A percentile compares a stretch with the other conserved stretches of the same genome.
phyloP scores from a whole-genome alignment of 2,797 vertebrate species.

The Mareca strepera region DNA sequence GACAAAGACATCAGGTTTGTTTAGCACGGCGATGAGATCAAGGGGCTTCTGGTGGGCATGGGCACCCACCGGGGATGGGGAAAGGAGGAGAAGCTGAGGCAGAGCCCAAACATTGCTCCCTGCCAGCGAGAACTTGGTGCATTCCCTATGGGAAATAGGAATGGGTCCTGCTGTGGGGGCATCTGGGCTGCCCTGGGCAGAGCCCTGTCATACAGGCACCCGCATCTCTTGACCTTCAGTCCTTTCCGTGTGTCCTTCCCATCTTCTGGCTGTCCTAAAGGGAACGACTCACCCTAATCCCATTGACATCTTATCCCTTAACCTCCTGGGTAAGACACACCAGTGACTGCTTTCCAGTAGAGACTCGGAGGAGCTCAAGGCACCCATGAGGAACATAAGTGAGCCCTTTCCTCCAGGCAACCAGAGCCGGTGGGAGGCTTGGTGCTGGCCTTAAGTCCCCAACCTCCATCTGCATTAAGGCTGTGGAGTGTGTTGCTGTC shows the following conservation, averaged over 20 bases:
- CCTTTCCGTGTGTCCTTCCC: not conserved
- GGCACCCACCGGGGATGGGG: not conserved
- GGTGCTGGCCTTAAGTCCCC: not conserved
- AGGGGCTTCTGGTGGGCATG: not conserved
- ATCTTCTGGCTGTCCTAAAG: not conserved
- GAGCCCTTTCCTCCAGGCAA: not conserved
- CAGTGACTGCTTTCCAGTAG: not conserved
- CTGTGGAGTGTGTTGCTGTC: not conserved
- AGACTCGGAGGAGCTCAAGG: not conserved
- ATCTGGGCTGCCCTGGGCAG: not conserved
- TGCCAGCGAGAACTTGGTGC: not conserved
- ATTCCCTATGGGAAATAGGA: not conserved
- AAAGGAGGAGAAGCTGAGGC: not conserved
- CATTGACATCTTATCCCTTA: not conserved
- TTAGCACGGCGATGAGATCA: not conserved
- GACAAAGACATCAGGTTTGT: not conserved
- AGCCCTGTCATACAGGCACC: not conserved
- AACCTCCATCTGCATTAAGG: not conserved
- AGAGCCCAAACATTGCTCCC: not conserved
- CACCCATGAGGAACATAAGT: fast-evolving
- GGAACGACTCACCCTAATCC: not conserved
- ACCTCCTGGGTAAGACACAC: not conserved
- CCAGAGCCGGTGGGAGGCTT: fast-evolving
- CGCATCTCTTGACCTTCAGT: not conserved
- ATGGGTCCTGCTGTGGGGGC: not conserved